Conservation (phyloP, 2,888 invertebrate species). For the Pardosa pseudoannulata region DNA sequence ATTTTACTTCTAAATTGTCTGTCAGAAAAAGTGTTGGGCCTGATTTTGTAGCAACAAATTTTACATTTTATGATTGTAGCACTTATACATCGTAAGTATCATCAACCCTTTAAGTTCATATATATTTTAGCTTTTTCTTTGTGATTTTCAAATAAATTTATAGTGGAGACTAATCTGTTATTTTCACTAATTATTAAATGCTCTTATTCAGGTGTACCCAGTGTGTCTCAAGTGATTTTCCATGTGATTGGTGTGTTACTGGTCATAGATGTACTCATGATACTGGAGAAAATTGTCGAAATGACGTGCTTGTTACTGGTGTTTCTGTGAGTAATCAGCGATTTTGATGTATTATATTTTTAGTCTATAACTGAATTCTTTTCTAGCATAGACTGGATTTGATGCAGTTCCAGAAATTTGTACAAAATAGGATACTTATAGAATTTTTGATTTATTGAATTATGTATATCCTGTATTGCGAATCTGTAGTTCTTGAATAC, state of each 20-base stretch:
- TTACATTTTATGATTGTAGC: conserved; percentile 99
- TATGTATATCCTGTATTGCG: too few species aligned
- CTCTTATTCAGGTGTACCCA: conserved; percentile 84
- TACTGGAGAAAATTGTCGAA: conserved; percentile 94
- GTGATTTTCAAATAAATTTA: not conserved
- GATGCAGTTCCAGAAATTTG: too few species aligned
- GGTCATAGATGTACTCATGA: conserved; percentile 97
- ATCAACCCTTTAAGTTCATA: not conserved
- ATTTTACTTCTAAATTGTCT: conserved; percentile 94
- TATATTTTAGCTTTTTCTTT: not conserved
- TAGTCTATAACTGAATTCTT: too few species aligned
- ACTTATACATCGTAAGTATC: conserved; percentile 87
- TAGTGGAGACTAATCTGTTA: not conserved
- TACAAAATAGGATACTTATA: too few species aligned
- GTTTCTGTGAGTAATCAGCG: conserved; percentile 85
- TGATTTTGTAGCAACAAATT: conserved; percentile 97
- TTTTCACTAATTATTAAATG: too few species aligned
- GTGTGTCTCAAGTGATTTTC: conserved; percentile 96
- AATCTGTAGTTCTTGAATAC: too few species aligned
- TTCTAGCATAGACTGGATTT: too few species aligned
- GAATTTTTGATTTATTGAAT: too few species aligned
- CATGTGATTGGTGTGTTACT: conserved; percentile 99
- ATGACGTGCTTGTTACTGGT: conserved; percentile 94
- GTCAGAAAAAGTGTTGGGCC: conserved; percentile 93
- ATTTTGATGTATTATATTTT: too few species aligned